Conservation (phyloP, 1,140 invertebrate species). For the Diorhabda sublineata region DNA sequence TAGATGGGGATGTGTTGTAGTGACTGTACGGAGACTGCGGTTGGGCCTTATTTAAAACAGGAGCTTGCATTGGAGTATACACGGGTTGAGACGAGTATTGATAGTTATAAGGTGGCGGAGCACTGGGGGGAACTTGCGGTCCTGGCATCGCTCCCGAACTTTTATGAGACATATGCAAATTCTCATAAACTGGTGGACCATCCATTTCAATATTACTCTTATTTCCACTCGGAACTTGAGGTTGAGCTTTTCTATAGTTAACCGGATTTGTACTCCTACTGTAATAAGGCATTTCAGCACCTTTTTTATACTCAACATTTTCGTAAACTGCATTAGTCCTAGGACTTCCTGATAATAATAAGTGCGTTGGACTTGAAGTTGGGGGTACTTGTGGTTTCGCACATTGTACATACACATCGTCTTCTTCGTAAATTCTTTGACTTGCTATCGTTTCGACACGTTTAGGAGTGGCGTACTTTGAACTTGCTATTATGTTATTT, state of each 20-base stretch:
- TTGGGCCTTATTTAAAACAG: constrained; percentile 11
- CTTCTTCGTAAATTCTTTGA: constrained; percentile 35
- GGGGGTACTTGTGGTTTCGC: constrained; percentile 49
- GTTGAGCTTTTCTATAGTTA: constrained; percentile 48
- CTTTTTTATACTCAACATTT: constrained; percentile 67
- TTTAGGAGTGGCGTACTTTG: constrained; percentile 72
- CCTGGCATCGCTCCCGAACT: constrained; percentile 33
- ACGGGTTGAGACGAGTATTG: constrained; percentile 30
- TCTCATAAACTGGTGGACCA: constrained; percentile 65
- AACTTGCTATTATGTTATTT: constrained; percentile 63
- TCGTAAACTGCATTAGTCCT: constrained; percentile 65
- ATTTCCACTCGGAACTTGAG: constrained; percentile 59
- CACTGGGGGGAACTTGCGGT: constrained; percentile 37
- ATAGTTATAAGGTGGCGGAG: constrained; percentile 33
- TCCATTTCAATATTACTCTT: constrained; percentile 41
- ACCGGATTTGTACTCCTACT: constrained; percentile 50
- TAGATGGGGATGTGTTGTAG: constrained; percentile 27
- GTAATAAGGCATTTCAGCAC: constrained; percentile 58
- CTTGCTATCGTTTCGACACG: constrained; percentile 54
- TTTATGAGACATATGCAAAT: constrained; percentile 56
- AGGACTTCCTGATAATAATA: constrained; percentile 59
- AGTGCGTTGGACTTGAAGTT: constrained; percentile 50
- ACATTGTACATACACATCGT: constrained; percentile 45
- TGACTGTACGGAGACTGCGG: constrained; percentile 27
- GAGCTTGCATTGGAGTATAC: constrained; percentile 40